Evolutionary conservation across 2,113 vertebrate species (phyloP).

Genomic region (Nansenia antarctica): DNA sequence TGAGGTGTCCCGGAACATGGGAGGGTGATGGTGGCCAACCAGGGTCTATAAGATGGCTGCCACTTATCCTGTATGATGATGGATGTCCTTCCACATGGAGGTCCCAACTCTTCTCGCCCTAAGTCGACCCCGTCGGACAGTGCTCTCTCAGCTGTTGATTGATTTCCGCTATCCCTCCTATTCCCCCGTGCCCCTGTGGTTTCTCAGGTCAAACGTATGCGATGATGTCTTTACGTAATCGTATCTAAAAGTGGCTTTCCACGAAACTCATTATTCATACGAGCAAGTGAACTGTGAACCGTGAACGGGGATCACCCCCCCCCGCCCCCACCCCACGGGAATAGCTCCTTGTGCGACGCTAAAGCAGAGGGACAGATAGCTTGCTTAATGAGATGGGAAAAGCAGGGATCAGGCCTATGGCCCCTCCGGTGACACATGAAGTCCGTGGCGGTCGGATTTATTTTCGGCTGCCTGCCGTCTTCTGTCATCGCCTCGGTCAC

Average conservation of each 20-base stretch:
- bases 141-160: conserved; percentile 18
- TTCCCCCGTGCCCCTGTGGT: neutral
- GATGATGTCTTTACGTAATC: neutral
- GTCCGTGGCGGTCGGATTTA: neutral
- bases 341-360: neutral
- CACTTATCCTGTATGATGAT: conserved; percentile 22
- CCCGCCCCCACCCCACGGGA: neutral
- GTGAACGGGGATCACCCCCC: neutral
- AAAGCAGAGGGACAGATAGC: too few relatives aligned
- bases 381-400: neutral
- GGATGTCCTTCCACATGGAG: conserved; percentile 23
- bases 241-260: neutral
- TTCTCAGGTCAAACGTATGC: neutral
- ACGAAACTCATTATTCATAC: neutral
- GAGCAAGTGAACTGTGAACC: neutral
- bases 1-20: conserved; percentile 14
- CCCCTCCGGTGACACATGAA: neutral
- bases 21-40: conserved; percentile 10
- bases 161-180: too few relatives aligned
- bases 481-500: neutral
- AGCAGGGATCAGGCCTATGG: neutral
- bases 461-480: neutral
- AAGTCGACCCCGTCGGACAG: conserved; percentile 12
- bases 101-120: conserved; percentile 12
- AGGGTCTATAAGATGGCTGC: neutral